Evolutionary conservation across 2,797 vertebrate genomes (phyloP).

Genomic region (Eulemur albifrons): DNA sequence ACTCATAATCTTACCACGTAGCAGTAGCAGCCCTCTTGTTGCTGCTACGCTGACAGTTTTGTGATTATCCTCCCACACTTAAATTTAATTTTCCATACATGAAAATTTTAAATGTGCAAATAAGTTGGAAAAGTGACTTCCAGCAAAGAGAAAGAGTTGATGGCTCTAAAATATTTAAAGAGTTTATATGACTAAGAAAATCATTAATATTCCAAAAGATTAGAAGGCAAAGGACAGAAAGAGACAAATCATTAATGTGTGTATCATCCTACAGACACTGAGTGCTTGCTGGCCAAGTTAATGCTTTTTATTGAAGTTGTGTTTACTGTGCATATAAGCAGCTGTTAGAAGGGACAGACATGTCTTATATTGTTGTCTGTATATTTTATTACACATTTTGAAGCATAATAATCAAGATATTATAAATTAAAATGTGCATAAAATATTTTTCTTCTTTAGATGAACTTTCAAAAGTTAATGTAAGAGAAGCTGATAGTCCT

Average conservation of each 20-base stretch:
- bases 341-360: not conserved
- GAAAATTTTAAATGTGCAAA: not conserved
- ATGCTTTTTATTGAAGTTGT: not conserved
- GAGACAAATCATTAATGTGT: not conserved
- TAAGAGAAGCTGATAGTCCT: not conserved
- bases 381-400: not conserved
- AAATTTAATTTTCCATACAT: not conserved
- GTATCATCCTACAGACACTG: accelerated
- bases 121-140: conserved; percentile 8
- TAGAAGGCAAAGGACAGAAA: not conserved
- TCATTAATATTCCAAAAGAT: not conserved
- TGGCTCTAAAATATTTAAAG: not conserved
- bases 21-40: not conserved
- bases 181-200: not conserved
- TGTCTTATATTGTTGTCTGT: not conserved
- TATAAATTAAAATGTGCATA: not conserved
- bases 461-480: not conserved
- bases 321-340: not conserved
- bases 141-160: not conserved
- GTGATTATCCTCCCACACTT: not conserved
- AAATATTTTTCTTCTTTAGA: conserved; percentile 34
- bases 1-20: not conserved
- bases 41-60: not conserved
- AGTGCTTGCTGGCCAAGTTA: accelerated
- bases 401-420: not conserved